These are phyloP conservation scores for Pagrus major DNA, from an alignment of 2,113 vertebrate genomes.

Conservation along the genomic window DNA sequence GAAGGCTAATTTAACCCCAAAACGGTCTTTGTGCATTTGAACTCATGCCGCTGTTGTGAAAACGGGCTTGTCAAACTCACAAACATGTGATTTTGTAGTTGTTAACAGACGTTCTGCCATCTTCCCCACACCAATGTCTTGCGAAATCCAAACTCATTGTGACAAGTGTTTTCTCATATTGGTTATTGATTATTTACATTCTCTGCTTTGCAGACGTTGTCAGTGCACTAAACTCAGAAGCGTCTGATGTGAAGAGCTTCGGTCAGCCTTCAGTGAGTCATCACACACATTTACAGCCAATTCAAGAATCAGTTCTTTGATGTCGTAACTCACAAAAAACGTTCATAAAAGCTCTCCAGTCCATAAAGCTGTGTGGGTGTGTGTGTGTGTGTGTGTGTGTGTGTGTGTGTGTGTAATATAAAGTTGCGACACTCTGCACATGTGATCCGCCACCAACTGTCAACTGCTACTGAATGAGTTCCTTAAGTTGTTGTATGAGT, in stretches of 20 bases:
- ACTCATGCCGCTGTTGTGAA: neutral
- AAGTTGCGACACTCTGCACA: neutral
- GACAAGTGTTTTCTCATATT: neutral
- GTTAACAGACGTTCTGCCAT: too few species aligned
- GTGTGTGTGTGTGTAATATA: neutral
- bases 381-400: neutral
- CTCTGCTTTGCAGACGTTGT: neutral
- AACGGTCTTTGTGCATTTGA: neutral
- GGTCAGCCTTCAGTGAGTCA: neutral
- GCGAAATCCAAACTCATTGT: too few species aligned
- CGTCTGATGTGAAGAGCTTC: neutral
- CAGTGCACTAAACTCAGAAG: neutral
- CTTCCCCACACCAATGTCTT: too few species aligned
- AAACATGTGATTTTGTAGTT: too few species aligned
- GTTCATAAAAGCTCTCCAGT: neutral
- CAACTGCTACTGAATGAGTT: neutral
- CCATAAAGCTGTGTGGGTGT: neutral
- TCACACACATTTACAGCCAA: neutral
- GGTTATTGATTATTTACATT: too few species aligned
- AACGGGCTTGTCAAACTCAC: too few species aligned
- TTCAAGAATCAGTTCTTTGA: neutral
- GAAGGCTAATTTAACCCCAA: neutral
- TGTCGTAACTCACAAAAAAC: neutral
- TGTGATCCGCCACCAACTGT: slow-evolving; percentile 19
- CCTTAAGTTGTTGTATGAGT: too few species aligned